These are phyloP conservation scores for Coenobita brevimanus DNA, from an alignment of 1,140 invertebrate species.

Conservation along the genomic window DNA sequence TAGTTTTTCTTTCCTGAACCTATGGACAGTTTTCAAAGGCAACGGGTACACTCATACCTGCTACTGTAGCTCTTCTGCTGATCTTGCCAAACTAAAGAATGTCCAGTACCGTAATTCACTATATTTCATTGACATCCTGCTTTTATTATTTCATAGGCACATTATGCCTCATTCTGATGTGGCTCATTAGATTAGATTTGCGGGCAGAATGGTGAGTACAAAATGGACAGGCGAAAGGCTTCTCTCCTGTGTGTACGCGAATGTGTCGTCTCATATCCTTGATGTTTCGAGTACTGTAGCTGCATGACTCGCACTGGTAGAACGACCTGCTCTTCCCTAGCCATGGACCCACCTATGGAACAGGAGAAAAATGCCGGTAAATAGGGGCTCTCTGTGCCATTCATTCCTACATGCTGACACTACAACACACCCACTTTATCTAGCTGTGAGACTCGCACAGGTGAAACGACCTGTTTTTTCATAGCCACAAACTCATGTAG, in stretches of 20 bases:
- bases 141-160: slow-evolving; percentile 25
- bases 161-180: slow-evolving; percentile 56
- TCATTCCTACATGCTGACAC: no score
- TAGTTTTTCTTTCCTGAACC: no score
- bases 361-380: slow-evolving; percentile 55
- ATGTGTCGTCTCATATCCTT: slow-evolving; percentile 62
- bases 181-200: slow-evolving; percentile 53
- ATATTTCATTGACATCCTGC: neutral
- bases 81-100: no score
- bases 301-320: slow-evolving; percentile 62
- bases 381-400: slow-evolving; percentile 19
- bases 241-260: slow-evolving; percentile 58
- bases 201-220: slow-evolving; percentile 51
- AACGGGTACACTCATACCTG: no score
- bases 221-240: slow-evolving; percentile 57
- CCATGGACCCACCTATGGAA: slow-evolving; percentile 59
- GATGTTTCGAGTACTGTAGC: slow-evolving; percentile 57
- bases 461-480: no score
- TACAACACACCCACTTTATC: no score
- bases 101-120: no score
- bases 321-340: slow-evolving; percentile 54
- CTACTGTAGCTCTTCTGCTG: no score
- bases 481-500: slow-evolving; percentile 3
- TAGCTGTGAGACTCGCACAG: no score
- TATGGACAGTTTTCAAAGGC: no score